phyloP scores from a whole-genome alignment of 2,888 invertebrate genomes.

The Melipona bicolor region DNA sequence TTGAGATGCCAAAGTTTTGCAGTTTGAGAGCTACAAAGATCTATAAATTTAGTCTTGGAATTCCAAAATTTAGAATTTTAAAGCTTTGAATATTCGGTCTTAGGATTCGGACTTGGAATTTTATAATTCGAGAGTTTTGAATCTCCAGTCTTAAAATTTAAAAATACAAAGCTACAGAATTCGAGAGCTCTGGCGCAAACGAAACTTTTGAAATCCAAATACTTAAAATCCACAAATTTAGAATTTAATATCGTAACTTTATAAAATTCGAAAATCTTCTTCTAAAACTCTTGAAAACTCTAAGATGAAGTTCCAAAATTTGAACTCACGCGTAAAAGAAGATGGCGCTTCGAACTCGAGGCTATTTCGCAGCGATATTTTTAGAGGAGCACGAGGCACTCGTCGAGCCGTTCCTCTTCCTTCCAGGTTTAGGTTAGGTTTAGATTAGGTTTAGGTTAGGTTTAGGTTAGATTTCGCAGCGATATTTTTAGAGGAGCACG shows the following conservation, averaged over 20 bases:
- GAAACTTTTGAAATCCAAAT: no score
- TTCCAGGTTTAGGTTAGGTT: constrained; percentile 8
- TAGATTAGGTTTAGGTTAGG: no score
- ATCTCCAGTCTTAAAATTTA: background rate
- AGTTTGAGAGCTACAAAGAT: no score
- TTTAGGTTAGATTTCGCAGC: no score
- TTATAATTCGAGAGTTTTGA: background rate
- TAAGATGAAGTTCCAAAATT: no score
- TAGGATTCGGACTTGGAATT: background rate
- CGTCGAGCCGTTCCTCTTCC: constrained; percentile 22
- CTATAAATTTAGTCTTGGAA: background rate
- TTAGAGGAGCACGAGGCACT: constrained; percentile 10
- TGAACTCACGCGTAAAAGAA: background rate
- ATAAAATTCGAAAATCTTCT: no score
- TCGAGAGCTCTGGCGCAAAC: no score
- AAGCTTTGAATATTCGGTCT: rapidly evolving
- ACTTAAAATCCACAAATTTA: no score
- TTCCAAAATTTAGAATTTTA: background rate
- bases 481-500: no score
- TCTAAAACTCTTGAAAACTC: no score
- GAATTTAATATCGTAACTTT: no score
- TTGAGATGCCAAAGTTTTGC: no score
- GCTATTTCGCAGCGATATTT: constrained; percentile 8
- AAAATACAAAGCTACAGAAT: background rate
- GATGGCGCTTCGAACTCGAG: background rate